Evolutionary conservation across 92 coral and sea anemone species (phyloP).

Genomic region (Phenganax subtilis): DNA sequence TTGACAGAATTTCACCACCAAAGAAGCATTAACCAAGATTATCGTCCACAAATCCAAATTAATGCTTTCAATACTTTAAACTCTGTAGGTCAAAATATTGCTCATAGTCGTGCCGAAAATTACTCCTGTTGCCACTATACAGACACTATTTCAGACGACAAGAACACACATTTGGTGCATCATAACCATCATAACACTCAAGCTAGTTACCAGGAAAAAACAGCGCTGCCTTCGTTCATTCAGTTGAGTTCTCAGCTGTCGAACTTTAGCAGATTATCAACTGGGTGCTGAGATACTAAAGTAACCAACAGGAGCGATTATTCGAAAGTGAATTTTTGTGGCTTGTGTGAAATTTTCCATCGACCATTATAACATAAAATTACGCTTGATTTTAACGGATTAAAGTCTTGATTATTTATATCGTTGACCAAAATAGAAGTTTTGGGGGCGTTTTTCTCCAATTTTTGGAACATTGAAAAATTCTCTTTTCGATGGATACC

Average conservation of each 20-base stretch:
- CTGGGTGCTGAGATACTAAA: not conserved
- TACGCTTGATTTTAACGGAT: too few species aligned
- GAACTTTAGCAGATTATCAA: not conserved
- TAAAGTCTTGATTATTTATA: too few species aligned
- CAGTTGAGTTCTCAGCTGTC: constrained; percentile 28
- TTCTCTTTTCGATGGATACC: too few species aligned
- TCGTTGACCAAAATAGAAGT: too few species aligned
- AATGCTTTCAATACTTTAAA: not conserved
- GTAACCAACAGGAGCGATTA: too few species aligned
- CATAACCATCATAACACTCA: not conserved
- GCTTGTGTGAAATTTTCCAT: too few species aligned
- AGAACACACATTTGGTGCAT: not conserved
- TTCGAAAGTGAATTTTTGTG: too few species aligned
- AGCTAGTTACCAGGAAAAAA: not conserved
- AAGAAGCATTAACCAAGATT: not conserved
- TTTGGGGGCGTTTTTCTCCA: too few species aligned
- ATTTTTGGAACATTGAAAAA: too few species aligned
- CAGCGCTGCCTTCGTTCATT: constrained; percentile 12
- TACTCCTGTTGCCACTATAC: not conserved
- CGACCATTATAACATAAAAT: too few species aligned
- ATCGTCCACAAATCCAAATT: not conserved
- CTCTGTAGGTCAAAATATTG: not conserved
- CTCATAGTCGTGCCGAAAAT: not conserved
- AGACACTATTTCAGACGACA: not conserved
- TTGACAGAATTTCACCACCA: not conserved